These are phyloP conservation scores for Sylvietta virens DNA, from an alignment of 2,113 vertebrate genomes.

Conservation along the genomic window DNA sequence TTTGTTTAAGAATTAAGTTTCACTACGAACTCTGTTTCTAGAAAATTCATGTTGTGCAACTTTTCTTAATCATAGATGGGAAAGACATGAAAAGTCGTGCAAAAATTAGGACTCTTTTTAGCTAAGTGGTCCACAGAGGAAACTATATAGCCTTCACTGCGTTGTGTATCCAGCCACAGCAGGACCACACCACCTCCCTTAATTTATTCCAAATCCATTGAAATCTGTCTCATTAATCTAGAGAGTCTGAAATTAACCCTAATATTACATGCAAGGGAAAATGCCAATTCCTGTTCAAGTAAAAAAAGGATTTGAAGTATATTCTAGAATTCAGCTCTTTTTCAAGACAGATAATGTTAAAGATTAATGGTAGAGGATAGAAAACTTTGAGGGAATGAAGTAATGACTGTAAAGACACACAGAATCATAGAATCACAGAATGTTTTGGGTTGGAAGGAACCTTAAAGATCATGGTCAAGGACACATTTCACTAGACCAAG, in stretches of 20 bases:
- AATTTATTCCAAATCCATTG: background rate
- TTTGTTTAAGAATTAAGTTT: slow-evolving; percentile 1
- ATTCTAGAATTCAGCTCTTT: background rate
- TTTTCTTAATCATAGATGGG: background rate
- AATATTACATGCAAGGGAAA: background rate
- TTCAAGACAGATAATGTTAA: background rate
- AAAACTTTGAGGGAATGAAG: background rate
- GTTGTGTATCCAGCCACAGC: background rate
- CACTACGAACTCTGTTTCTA: background rate
- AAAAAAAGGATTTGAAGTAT: background rate
- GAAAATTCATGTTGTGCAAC: background rate
- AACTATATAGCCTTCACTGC: background rate
- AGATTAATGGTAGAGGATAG: background rate
- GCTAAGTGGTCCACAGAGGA: background rate
- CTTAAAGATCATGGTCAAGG: background rate
- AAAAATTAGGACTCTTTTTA: background rate
- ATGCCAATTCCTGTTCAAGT: background rate
- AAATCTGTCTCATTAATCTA: background rate
- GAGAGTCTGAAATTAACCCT: background rate
- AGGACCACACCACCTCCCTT: background rate
- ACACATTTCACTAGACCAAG: background rate
- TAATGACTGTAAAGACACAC: background rate
- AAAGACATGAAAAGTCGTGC: background rate
- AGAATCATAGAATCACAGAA: background rate
- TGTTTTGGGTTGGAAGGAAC: background rate